Evolutionary conservation across 2,113 vertebrate genomes (phyloP), one percentile per base, ranked within the genome.

Genomic region (Lanius collurio): DNA sequence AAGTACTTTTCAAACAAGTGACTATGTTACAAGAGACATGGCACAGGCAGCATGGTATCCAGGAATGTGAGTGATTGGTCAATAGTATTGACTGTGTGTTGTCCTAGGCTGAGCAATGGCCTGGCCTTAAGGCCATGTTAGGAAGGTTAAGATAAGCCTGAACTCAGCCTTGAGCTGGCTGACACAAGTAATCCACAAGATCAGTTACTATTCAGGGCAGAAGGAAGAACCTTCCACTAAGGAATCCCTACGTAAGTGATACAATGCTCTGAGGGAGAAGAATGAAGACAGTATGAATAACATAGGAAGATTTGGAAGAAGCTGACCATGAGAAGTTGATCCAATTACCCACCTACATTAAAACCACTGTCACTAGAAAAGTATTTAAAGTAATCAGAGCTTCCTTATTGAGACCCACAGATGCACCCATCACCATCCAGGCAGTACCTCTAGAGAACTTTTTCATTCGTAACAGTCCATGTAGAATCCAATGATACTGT

Each of bases 381-480:
- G 2, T 14, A 14, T 4, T 0, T 21, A 46, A 50, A 26, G 3
- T 26, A 49, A 50, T 20, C 16, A 16, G 41, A 67, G 8, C 35
- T 59, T 49, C 28, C 13, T 59, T 74, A 31, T 8, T 41, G 12
- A 33, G 14, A 50, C 15, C 2, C 4, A 26, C 4, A 0, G 0
- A 47, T 47, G 13, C 4, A 65, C 3, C 6, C 17, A 24, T 42
- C 71, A 3, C 15, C 5, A 3, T 17, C 3, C 35, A 41, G 17
- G 26, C 5, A 63, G 15, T 42, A 69, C 26, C 8, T 47, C 12
- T 49, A 24, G 15, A 69, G 6, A 49, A 24, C 12, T 23, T 28
- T 69, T 19, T 31, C 7, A 11, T 15, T 77, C 15, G 4, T 44
- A 28, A 2, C 11, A 5, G 20, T 76, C 6, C 24, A 13, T 1